Percentiles rank a stretch among this genome's conserved stretches.
Evolutionary conservation across 2,797 vertebrate species (phyloP).

Genomic region (Alauda arvensis): DNA sequence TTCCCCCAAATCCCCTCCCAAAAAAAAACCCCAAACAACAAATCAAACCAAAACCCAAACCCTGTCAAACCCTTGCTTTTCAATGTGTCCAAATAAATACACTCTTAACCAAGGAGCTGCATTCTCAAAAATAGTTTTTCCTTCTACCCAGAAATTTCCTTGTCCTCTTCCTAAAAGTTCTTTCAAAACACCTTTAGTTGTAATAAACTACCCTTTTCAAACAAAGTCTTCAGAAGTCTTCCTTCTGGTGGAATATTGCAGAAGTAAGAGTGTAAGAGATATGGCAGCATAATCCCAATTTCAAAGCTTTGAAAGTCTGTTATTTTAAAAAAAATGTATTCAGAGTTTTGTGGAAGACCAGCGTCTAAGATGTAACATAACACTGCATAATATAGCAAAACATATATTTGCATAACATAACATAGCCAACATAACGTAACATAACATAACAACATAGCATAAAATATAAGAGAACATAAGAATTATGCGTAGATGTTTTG

Average conservation of each 20-base stretch:
- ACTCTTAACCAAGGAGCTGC: background rate
- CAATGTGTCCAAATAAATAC: background rate
- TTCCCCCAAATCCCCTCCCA: rapidly evolving
- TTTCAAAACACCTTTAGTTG: background rate
- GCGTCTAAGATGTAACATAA: background rate
- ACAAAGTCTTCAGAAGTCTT: background rate
- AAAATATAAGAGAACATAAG: background rate
- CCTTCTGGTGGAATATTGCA: background rate
- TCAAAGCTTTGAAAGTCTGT: background rate
- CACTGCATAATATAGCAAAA: background rate
- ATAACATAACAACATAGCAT: background rate
- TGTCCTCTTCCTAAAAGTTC: background rate
- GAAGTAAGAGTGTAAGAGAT: background rate
- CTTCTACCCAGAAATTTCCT: background rate
- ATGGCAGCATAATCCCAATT: background rate
- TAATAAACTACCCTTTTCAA: background rate
- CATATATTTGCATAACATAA: background rate
- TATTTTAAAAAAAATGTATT: background rate
- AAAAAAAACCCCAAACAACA: rapidly evolving
- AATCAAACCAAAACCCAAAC: background rate
- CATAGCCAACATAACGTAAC: rapidly evolving
- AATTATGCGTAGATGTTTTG: background rate
- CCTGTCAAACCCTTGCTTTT: background rate
- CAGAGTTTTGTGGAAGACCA: background rate
- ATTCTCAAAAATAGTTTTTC: background rate